Base-by-base conservation (phyloP, 2,888 invertebrate genomes). In the Glaucopsyche alexis region DNA sequence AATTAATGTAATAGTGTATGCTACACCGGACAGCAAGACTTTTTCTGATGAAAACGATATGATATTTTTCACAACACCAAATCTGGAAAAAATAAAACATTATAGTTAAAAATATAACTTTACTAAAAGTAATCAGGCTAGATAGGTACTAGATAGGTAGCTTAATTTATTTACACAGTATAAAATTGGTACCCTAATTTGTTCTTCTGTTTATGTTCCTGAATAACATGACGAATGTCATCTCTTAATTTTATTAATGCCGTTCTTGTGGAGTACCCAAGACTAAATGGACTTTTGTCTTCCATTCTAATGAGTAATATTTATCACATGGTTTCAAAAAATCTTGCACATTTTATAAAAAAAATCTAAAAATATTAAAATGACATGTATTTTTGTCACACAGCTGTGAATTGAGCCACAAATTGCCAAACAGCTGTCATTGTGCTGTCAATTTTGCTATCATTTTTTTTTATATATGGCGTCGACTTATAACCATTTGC, bases 221-320 rank as follows among this genome's bases (percentile, higher is more conserved):
- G 87, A 74, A 97, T 89, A 75, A 95, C 94, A 76, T 87, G 86
- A 77, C 94, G 93, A 78, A 97, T 95, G 84, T 96, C 96, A 79
- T 95, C 94, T 80, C 95, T 94, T 75, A 97, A 92, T 81, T 94
- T 95, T 77, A 94, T 90, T 74, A 97, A 85, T 40, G 97, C 96
- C 75, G 94, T 94, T 81, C 92, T 91, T 13, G 96, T 96, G 66
- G 94, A 93, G 78, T 96, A 91, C 38, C 96, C 96, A 72, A 90
- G 77, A 75, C 82, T 84, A 73, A 87, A 84, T 76, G 85, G 84
- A 77, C 81, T 85, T 78, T 78, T 83, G 76, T 85, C 85, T 80
- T 87, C 89, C 91, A 90, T 91, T 77, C 72, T 80, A 74, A 40
- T 69, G 49, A 45, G n/a, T 73, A 45, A 40, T 38, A 19, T 29